Evolutionary conservation across 2,113 vertebrate genomes (phyloP).

Genomic region (Gnathonemus echidnorhynchus): DNA sequence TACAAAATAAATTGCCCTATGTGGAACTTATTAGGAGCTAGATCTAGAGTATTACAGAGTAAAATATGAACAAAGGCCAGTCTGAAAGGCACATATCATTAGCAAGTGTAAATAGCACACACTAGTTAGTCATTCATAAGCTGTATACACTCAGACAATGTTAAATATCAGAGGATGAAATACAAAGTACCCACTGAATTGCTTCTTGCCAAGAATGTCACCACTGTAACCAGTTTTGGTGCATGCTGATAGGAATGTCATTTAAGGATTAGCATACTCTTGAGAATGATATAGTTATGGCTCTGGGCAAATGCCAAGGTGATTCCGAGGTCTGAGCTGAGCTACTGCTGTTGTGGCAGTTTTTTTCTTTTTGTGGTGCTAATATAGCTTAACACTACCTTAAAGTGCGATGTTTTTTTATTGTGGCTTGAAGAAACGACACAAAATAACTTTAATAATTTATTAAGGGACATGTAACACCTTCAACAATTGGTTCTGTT

Average conservation of each 20-base stretch:
- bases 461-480: neutral
- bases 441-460: neutral
- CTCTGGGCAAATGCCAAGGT: neutral
- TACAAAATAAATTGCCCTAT: neutral
- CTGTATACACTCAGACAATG: neutral
- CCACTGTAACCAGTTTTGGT: neutral
- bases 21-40: neutral
- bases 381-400: neutral
- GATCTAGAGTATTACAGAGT: neutral
- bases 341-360: neutral
- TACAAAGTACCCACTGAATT: neutral
- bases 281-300: neutral
- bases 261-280: neutral
- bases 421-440: neutral
- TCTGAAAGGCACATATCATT: neutral
- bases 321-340: neutral
- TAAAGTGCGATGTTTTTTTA: neutral
- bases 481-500: neutral
- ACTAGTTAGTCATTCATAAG: neutral
- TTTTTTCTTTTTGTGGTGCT: neutral
- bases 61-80: neutral
- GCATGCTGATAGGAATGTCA: neutral
- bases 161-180: conserved; percentile 2
- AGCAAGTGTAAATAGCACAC: neutral
- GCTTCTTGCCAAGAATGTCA: neutral